Percentiles rank a stretch among this genome's conserved stretches.
Evolutionary conservation across 1,140 invertebrate species (phyloP).

Genomic region (Neuroterus valhalla): DNA sequence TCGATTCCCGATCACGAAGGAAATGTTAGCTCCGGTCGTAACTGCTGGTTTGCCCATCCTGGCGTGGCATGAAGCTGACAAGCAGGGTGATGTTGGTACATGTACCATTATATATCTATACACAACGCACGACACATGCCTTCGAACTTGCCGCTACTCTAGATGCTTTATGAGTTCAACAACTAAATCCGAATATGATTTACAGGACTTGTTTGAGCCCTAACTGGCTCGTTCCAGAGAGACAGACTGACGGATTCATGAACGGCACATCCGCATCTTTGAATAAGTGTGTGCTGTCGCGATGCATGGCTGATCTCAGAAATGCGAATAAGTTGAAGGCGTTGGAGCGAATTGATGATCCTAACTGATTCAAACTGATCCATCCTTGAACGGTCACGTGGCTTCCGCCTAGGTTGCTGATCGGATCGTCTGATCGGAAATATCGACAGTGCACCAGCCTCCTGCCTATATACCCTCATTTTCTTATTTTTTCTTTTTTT

Average conservation of each 20-base stretch:
- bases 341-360: not conserved
- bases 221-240: slow-evolving; percentile 11
- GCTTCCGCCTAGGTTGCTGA: not conserved
- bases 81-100: not conserved
- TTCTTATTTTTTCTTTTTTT: not conserved
- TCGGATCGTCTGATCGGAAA: slow-evolving; percentile 2
- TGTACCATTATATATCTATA: not conserved
- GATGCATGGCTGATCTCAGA: slow-evolving; percentile 5
- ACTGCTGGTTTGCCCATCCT: slow-evolving; percentile 4
- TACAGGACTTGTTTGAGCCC: not conserved
- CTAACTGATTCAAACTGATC: not conserved
- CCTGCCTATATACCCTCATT: not conserved
- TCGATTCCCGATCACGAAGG: slow-evolving; percentile 4
- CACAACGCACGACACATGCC: not conserved
- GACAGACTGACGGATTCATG: slow-evolving; percentile 1
- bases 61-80: not conserved
- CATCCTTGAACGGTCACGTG: not conserved
- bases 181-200: slow-evolving; percentile 27
- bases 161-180: slow-evolving; percentile 15
- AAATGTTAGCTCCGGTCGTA: not conserved
- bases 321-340: slow-evolving; percentile 9
- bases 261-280: slow-evolving; percentile 22
- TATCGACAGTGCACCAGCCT: slow-evolving; percentile 2
- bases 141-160: not conserved
- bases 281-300: not conserved